Evolutionary conservation across 23 tunicate genomes (phyloP).

Genomic region (Clavelina lepadiformis): DNA sequence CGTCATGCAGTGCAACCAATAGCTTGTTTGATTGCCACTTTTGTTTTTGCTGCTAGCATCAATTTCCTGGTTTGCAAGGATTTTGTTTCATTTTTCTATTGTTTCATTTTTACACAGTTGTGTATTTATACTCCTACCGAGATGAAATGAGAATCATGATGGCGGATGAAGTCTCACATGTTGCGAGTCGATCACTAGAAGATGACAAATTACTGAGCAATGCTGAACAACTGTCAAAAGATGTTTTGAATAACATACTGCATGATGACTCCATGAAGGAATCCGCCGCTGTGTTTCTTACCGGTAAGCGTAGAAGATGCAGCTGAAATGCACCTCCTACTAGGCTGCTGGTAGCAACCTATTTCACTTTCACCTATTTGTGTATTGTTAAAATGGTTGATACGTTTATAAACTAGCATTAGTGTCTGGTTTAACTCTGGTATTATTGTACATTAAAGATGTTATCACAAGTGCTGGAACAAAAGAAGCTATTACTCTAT

Average conservation of each 20-base stretch:
- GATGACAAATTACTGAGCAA: constrained; percentile 37
- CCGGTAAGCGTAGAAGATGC: too few species aligned
- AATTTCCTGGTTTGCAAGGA: too few species aligned
- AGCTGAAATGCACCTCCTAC: too few species aligned
- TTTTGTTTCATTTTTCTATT: too few species aligned
- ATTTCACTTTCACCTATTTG: too few species aligned
- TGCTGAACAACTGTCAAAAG: constrained; percentile 53
- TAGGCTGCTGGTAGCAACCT: too few species aligned
- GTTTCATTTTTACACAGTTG: background rate
- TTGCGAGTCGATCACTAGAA: constrained; percentile 55
- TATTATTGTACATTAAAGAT: too few species aligned
- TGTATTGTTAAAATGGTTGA: too few species aligned
- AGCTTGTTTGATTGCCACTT: too few species aligned
- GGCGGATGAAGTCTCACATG: constrained; percentile 55
- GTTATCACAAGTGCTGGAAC: constrained; percentile 10
- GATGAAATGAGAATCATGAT: constrained; percentile 39
- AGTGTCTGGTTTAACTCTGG: background rate
- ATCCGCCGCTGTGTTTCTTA: constrained; percentile 27
- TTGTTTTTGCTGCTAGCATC: too few species aligned
- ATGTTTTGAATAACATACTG: constrained; percentile 35
- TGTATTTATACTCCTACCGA: constrained; percentile 47
- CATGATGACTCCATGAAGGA: constrained; percentile 38
- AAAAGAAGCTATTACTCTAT: background rate
- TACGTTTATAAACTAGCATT: too few species aligned
- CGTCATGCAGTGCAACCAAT: too few species aligned